These are phyloP conservation scores for Hydraecia micacea DNA, from an alignment of 2,888 invertebrate genomes.

Conservation along the genomic window DNA sequence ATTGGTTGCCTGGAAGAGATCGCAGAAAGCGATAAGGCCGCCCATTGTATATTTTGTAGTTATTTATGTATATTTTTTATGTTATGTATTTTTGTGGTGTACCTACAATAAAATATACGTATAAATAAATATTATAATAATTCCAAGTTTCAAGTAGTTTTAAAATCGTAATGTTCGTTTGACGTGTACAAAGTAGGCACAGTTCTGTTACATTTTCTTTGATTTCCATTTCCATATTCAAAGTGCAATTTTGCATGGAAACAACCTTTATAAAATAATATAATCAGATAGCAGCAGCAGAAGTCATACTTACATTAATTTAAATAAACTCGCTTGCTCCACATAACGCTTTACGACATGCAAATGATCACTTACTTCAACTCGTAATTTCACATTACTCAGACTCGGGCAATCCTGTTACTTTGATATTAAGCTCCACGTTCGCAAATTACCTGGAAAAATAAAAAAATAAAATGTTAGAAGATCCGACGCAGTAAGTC, in stretches of 20 bases:
- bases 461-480: slow-evolving; percentile 48
- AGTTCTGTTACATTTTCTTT: background rate
- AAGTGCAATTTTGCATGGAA: background rate
- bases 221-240: slow-evolving; percentile 1
- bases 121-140: no score
- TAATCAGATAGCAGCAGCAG: slow-evolving; percentile 1
- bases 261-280: slow-evolving; percentile 3
- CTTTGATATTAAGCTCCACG: slow-evolving; percentile 7
- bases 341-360: slow-evolving; percentile 22
- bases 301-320: slow-evolving; percentile 7
- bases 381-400: slow-evolving; percentile 17
- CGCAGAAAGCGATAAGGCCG: no score
- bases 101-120: background rate
- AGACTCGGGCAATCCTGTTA: slow-evolving; percentile 13
- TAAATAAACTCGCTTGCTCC: slow-evolving; percentile 18
- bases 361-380: slow-evolving; percentile 54
- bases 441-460: slow-evolving; percentile 71
- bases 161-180: slow-evolving; percentile 24
- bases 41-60: no score
- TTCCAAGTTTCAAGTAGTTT: background rate
- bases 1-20: no score
- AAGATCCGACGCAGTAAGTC: slow-evolving; percentile 37
- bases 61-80: background rate
- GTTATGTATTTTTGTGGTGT: no score
- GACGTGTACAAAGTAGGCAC: background rate